Base-by-base conservation (phyloP, 2,888 invertebrate genomes). In the Gerris lacustris region DNA sequence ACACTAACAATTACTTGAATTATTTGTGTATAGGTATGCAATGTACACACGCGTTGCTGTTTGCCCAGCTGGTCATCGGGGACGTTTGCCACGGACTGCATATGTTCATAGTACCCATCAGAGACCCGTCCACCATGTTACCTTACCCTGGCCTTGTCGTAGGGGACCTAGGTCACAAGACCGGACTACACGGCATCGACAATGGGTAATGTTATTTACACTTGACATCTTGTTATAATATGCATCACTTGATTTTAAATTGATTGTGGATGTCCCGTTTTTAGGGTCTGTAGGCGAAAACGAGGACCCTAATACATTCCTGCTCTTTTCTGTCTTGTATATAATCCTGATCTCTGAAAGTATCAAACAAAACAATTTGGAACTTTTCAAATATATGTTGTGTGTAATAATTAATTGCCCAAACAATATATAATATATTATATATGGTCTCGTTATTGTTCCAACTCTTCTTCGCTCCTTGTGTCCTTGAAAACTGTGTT, bases 121-220 rank as follows among this genome's bases (percentile, higher is more conserved):
- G 94, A 68, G 87, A 92, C 79, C 89, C 90, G 0, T 85, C 85
- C 76, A 92, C 91, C 0, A 80, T 92, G 77, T 81, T 87, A 75
- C 86, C 91, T 0, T 91, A 88, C 80, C 91, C 93, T 0, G 95
- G 95, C 0, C 86, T 96, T 9, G 85, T 88, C 15, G 88, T 96
- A 0, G 95, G 94, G 0, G 96, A 96, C 78, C 91, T 96, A 85
- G 96, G 96, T 0, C 92, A 92, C 80, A 96, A 96, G 83, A 86
- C 91, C 67, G 96, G 95, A 7, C 85, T 94, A 68, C 91, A 95
- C 79, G 95, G 94, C 5, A 87, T 95, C 72, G 96, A 96, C 80
- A 96, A 96, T 81, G 96, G 96, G 88, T 89, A 77, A 81, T 81
- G 69, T 66, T 47, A 45, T 63, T 44, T 15, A 11, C 31, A 31